A percentile compares a stretch with the other conserved stretches of the same genome.
phyloP scores from a whole-genome alignment of 2,888 invertebrate genomes.

The Gnatocerus cornutus region DNA sequence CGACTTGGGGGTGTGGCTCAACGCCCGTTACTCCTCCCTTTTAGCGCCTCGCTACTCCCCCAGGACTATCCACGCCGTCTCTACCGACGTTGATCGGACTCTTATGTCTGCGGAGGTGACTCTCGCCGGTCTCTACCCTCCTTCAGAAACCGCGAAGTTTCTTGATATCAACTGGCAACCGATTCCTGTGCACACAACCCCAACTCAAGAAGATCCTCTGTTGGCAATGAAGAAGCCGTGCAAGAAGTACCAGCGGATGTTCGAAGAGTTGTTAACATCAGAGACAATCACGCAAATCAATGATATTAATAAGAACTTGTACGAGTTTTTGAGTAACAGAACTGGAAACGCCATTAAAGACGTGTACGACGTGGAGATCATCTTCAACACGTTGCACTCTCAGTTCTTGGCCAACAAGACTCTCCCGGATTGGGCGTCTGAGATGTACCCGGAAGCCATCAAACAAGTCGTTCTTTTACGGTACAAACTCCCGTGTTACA shows the following conservation, averaged over 20 bases:
- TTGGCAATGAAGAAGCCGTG: slow-evolving; percentile 75
- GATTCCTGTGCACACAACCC: slow-evolving; percentile 81
- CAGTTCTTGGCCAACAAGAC: slow-evolving; percentile 77
- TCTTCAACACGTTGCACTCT: slow-evolving; percentile 80
- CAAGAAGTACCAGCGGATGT: slow-evolving; percentile 77
- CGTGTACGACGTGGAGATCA: slow-evolving; percentile 59
- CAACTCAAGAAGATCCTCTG: slow-evolving; percentile 68
- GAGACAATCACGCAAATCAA: slow-evolving; percentile 60
- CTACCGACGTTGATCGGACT: slow-evolving; percentile 91
- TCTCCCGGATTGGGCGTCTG: slow-evolving; percentile 60
- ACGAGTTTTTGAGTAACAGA: slow-evolving; percentile 69
- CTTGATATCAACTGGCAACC: slow-evolving; percentile 81
- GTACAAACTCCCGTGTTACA: slow-evolving; percentile 20
- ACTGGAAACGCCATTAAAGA: slow-evolving; percentile 75
- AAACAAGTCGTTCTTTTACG: not conserved
- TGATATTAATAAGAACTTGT: slow-evolving; percentile 75
- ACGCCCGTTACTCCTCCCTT: slow-evolving; percentile 80
- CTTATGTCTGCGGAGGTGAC: slow-evolving; percentile 89
- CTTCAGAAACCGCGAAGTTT: slow-evolving; percentile 75
- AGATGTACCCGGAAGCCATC: slow-evolving; percentile 8
- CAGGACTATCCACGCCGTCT: slow-evolving; percentile 75
- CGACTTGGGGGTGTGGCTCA: slow-evolving; percentile 55
- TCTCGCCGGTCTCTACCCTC: slow-evolving; percentile 84
- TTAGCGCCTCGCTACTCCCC: slow-evolving; percentile 73
- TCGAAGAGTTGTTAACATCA: slow-evolving; percentile 62